phyloP scores from a whole-genome alignment of 92 coral and sea anemone species.

The Umimayanthus chanpuru region DNA sequence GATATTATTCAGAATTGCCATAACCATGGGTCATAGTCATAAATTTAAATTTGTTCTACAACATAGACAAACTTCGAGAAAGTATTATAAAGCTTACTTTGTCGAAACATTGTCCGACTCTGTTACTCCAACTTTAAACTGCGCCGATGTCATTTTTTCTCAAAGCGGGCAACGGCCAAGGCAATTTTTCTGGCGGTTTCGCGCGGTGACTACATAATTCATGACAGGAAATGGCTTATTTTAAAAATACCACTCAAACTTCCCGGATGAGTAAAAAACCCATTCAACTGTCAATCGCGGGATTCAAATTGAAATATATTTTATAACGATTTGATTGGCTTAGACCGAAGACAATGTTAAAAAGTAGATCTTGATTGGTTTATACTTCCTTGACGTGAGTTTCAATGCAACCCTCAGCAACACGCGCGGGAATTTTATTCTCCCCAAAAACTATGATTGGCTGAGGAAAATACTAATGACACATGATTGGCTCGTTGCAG shows the following conservation, averaged over 20 bases:
- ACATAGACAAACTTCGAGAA: neutral
- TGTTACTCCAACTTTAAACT: slow-evolving; percentile 46
- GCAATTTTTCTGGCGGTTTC: slow-evolving; percentile 22
- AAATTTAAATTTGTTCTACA: neutral
- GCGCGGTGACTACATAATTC: slow-evolving; percentile 53
- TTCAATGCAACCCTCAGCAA: slow-evolving; percentile 28
- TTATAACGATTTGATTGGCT: slow-evolving; percentile 66
- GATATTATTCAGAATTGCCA: slow-evolving; percentile 4
- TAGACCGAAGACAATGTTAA: neutral
- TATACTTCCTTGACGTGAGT: neutral
- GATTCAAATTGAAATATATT: slow-evolving; percentile 39
- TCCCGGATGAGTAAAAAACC: slow-evolving; percentile 71
- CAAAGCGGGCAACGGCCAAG: slow-evolving; percentile 1
- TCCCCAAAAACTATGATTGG: slow-evolving; percentile 33
- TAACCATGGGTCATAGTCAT: neutral
- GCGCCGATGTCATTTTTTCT: slow-evolving; percentile 52
- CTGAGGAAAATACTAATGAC: neutral
- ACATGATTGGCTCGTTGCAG: slow-evolving; percentile 26
- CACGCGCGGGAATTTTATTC: slow-evolving; percentile 50
- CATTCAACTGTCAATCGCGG: slow-evolving; percentile 42
- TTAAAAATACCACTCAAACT: slow-evolving; percentile 2
- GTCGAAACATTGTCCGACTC: slow-evolving; percentile 46
- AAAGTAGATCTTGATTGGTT: slow-evolving; percentile 61
- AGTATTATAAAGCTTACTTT: slow-evolving; percentile 47
- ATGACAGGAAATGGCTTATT: slow-evolving; percentile 55